Evolutionary conservation across 2,797 vertebrate species (phyloP), one percentile per base, ranked within the genome.

Genomic region (Naso thynnoides): DNA sequence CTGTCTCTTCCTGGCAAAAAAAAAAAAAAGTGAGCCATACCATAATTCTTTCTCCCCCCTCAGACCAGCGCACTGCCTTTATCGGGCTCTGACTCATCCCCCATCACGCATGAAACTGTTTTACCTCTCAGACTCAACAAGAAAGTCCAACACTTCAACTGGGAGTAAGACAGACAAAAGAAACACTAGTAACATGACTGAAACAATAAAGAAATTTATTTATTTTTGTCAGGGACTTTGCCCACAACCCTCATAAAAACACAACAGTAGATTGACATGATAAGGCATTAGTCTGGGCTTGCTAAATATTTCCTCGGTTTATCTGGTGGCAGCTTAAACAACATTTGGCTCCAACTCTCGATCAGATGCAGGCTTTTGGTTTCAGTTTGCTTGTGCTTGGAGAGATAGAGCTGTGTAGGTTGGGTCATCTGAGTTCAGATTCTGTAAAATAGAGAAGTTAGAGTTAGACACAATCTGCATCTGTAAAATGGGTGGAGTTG

Each of bases 371-470:
- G 59, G 24, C 23, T 39, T 67, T 3, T 13, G 38, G 8, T 24
- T 70, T 45, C 64, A 36, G 21, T 54, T 55, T 8, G 26, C 0
- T 27, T 52, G 79, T 23, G 14, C 45, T 53, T 1, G 60, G 18
- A 86, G 75, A 38, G 15, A 68, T 53, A 88, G 38, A 0, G 70
- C 29, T 23, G 83, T 59, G 1, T 90, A 86, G 59, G 73, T 69
- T 27, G 73, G 13, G 0, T 79, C 19, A 27, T 72, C 62, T 4
- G 75, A 59, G n/a, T 7, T 33, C n/a, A 5, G 56, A 42, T 1
- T 62, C 83, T 85, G 48, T 6, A 10, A 26, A 50, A 0, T 0
- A 18, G n/a, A 64, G 3, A 1, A 1, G 6, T 45, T 50, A 27
- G 9, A 65, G 38, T 73, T 47, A 11, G 15, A 21, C 11, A 55